phyloP scores from a whole-genome alignment of 2,113 vertebrate genomes.

The Geococcyx californianus region DNA sequence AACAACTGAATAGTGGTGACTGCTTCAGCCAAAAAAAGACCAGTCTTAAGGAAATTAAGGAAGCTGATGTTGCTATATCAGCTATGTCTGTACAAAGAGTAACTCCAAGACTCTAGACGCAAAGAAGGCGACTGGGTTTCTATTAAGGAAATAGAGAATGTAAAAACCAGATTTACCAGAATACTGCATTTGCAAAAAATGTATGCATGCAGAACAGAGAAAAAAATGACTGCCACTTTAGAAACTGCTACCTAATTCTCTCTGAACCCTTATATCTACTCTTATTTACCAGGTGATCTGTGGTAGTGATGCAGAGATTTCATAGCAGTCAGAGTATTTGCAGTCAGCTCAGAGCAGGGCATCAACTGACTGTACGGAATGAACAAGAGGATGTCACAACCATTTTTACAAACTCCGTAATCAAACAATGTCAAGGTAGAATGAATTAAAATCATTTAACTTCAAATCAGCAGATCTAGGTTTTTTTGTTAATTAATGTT shows the following conservation, averaged over 20 bases:
- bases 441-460: neutral
- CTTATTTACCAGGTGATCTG: neutral
- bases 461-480: neutral
- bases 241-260: neutral
- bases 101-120: neutral
- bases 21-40: neutral
- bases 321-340: neutral
- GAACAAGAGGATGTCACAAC: neutral
- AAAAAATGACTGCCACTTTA: neutral
- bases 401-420: neutral
- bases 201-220: neutral
- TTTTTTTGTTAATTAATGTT: neutral
- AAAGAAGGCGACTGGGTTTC: neutral
- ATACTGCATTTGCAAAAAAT: neutral
- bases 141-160: neutral
- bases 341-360: neutral
- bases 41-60: neutral
- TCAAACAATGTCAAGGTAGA: neutral
- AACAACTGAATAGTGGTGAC: neutral
- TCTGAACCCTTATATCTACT: neutral
- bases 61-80: neutral
- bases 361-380: neutral
- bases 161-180: neutral
- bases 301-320: neutral
- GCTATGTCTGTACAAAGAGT: neutral